A percentile compares a stretch with the other conserved stretches of the same genome.
Conservation (phyloP, 2,113 vertebrate species). For the Scolopax mira region DNA sequence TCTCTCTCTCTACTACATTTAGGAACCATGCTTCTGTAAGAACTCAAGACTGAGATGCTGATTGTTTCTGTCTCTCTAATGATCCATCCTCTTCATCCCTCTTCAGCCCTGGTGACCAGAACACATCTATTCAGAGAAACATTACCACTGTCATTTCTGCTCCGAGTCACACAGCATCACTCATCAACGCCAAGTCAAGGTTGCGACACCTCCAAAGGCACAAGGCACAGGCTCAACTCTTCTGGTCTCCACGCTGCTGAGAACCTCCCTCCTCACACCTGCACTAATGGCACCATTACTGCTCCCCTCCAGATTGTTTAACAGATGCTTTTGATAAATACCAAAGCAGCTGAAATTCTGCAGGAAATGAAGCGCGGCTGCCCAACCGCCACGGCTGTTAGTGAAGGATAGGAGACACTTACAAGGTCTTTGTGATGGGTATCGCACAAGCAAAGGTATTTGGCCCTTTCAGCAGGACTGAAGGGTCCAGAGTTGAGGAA, state of each 20-base stretch:
- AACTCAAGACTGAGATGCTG: neutral
- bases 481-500: neutral
- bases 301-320: slow-evolving; percentile 59
- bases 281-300: slow-evolving; percentile 1
- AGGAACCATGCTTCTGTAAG: neutral
- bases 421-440: slow-evolving; percentile 1
- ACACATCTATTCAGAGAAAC: slow-evolving; percentile 22
- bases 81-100: neutral
- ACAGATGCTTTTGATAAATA: slow-evolving; percentile 65
- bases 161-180: neutral
- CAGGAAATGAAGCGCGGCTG: slow-evolving; percentile 52
- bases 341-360: slow-evolving; percentile 21
- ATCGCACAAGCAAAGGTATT: neutral
- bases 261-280: neutral
- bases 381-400: neutral
- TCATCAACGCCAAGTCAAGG: neutral
- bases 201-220: neutral
- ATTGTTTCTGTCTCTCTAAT: slow-evolving; percentile 19
- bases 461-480: neutral
- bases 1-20: too few relatives aligned
- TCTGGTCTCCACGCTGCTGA: neutral
- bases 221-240: neutral
- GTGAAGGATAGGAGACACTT: slow-evolving; percentile 30
- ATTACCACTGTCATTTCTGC: slow-evolving; percentile 6
- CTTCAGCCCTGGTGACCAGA: neutral